Percentiles rank a stretch among this genome's conserved stretches.
phyloP scores from a whole-genome alignment of 2,113 vertebrate genomes.

The Myotis davidii region DNA sequence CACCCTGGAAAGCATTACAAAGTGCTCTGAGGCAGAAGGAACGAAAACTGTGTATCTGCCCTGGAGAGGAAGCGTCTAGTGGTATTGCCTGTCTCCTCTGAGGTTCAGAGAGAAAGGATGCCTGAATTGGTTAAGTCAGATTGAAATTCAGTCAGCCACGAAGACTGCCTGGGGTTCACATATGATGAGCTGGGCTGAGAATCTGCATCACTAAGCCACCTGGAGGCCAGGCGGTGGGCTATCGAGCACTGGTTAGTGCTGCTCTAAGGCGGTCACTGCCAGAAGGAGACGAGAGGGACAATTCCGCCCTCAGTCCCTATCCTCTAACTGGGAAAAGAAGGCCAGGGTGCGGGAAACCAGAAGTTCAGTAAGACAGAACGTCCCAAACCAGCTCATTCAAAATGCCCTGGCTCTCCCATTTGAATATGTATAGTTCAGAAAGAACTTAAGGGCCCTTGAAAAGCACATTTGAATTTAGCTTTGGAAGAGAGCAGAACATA shows the following conservation, averaged over 20 bases:
- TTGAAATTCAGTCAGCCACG: background rate
- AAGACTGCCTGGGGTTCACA: background rate
- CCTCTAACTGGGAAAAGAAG: background rate
- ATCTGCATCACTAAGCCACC: background rate
- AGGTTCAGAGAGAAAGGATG: constrained; percentile 2
- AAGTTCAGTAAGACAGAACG: background rate
- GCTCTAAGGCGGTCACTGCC: background rate
- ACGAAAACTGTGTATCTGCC: background rate
- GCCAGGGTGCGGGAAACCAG: background rate
- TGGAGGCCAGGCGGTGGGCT: background rate
- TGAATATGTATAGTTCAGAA: constrained; percentile 21
- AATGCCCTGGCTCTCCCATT: background rate
- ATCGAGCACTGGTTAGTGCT: background rate
- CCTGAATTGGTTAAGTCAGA: background rate
- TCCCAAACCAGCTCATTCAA: background rate
- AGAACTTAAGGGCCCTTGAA: constrained; percentile 14
- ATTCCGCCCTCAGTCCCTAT: background rate
- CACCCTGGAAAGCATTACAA: background rate
- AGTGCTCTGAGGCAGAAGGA: background rate
- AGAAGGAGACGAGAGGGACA: background rate
- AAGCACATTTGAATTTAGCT: background rate
- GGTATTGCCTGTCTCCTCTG: background rate
- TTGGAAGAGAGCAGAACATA: background rate
- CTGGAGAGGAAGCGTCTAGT: background rate
- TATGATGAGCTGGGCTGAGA: background rate